Evolutionary conservation across 1,140 invertebrate genomes (phyloP), one percentile per base, ranked within the genome.

Genomic region (Drosophila punjabiensis): DNA sequence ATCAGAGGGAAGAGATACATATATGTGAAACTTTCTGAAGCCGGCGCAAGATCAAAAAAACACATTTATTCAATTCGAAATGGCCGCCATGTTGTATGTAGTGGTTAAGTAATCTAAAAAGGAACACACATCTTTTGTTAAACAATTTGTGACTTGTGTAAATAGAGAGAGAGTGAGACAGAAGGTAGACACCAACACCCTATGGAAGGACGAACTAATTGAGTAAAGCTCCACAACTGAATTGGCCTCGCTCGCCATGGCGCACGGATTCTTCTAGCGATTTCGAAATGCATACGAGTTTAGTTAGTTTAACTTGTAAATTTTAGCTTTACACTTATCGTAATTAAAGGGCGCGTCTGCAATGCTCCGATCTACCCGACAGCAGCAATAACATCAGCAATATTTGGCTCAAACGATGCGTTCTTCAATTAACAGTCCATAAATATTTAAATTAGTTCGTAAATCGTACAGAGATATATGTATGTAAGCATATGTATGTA

Each of bases 281-380:
- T 88, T 83, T 87, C 77, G 70, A 81, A 71, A 87, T 84, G 81
- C 86, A 84, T 88, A 89, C 76, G 78, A 81, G 56, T 74, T 75
- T 80, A 80, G 85, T 90, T 90, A 90, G 87, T 86, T 87, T 90
- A 90, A 91, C 86, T 90, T 90, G 86, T 90, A 90, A 90, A 90
- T 90, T 91, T 80, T 90, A 90, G 86, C 87, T 90, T 90, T 90
- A 90, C 82, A 81, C 76, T 60, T 76, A 80, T 55, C 75, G 47
- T 88, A 89, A 90, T 88, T 90, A 73, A 82, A 66, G 59, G 79
- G 67, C 85, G 81, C 67, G 52, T 75, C 69, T 41, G 16, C 33
- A 70, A 52, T 43, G 48, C 33, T 24, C 30, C 30, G 32, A 56
- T 55, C 53, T 55, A 24, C 18, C 28, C 41, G 52, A 30, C 45